Base-by-base conservation (phyloP, 2,888 invertebrate species). In the Stenotaenia linearis region DNA sequence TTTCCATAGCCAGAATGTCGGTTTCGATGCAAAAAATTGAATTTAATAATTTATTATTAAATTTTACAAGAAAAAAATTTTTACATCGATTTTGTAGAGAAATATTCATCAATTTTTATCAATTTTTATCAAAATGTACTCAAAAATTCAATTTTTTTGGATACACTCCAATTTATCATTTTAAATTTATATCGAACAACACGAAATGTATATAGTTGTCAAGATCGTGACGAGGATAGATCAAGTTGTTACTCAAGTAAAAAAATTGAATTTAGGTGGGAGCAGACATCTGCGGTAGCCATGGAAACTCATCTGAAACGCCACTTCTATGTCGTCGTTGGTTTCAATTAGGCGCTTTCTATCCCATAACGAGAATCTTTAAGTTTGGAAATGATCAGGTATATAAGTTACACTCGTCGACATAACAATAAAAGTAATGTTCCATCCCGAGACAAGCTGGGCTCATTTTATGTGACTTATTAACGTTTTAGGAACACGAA, bases 321-420 rank as follows among this genome's bases (percentile, higher is more conserved):
- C 69, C 69, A 69, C 25, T 69, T 69, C 82, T 89, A 83, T 89
- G 89, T 80, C 83, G 86, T 50, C 82, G 89, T 15, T 89, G 89
- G 89, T 84, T 84, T 79, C 86, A 87, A 81, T 82, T 87, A 0
- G 88, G 88, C 3, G 86, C 88, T 0, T 88, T 88, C 83, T 88
- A 88, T 82, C 87, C 88, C 0, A 86, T 85, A 81, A 81, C 82
- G 15, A 82, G 87, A 78, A 86, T 84, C 79, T 87, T 87, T 82
- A 87, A 86, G 79, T 82, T 56, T n/a, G 56, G 80, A 5, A 82
- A 81, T 15, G n/a, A 23, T 23, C 74, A 15, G 79, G 81, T 78
- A 80, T 21, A 50, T 50, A 50, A 50, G 7, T 18, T 21, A 32
- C 9, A 32, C 4, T 6, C 32, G 32, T 32, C 18, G 18, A n/a